Evolutionary conservation across 2,888 invertebrate genomes (phyloP), one percentile per base, ranked within the genome.

Genomic region (Autographa pulchrina): DNA sequence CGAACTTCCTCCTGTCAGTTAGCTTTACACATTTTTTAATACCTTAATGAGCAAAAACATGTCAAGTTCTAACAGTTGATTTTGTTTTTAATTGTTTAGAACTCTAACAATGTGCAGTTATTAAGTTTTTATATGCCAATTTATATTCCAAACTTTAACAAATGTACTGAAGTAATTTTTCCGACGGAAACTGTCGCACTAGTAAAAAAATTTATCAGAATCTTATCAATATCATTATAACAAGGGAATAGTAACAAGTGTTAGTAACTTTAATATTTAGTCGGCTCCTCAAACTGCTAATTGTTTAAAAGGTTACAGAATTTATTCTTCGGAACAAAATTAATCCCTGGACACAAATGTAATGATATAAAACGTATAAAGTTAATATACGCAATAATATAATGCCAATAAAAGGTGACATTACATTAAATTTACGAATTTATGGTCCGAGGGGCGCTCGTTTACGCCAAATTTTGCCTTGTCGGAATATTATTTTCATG

Each of bases 401-500:
- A 65, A 81, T 41, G 60, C 48, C 69, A 68, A 66, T 80, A 75
- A 78, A 78, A 80, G 18, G 58, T 69, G 65, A 63, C 75, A 81
- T 75, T 72, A 76, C 68, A 73, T 67, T 48, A 18, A 66, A 72
- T 70, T 70, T 67, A 79, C 59, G 48, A 70, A 69, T 81, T 80
- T 65, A 72, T 62, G 65, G 62, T 69, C 9, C 54, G 54, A 60
- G 64, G 38, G 64, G 64, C 48, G 68, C 58, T 69, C 66, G 65
- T 69, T 78, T 63, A 41, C 59, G 66, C 18, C 31, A 65, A 62
- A 60, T 62, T 64, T 43, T 52, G 65, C 65, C 54, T 25, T 58
- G 43, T 41, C 61, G 16, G 68, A 43, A 75, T 81, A 75, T 78
- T 66, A 72, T 70, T 78, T 80, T 70, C 67, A 68, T 72, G 61